Conservation (phyloP, 2,888 invertebrate species). For the Pterostichus niger region DNA sequence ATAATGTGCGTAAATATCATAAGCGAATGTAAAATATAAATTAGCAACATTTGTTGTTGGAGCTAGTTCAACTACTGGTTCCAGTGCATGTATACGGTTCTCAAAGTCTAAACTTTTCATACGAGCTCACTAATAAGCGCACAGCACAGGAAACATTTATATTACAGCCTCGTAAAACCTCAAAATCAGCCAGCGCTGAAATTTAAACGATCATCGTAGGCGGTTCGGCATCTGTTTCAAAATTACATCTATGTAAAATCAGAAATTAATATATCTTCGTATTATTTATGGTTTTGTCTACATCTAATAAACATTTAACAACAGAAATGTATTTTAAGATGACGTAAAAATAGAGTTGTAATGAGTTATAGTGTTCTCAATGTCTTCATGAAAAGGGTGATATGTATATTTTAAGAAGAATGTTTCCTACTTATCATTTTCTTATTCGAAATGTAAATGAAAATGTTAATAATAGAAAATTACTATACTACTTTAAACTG, state of each 20-base stretch:
- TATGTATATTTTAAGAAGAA: neutral
- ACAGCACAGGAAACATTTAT: slow-evolving; percentile 57
- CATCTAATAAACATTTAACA: slow-evolving; percentile 52
- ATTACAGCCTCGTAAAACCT: slow-evolving; percentile 60
- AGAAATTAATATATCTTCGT: slow-evolving; percentile 54
- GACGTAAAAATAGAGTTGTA: neutral
- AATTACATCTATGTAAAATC: slow-evolving; percentile 58
- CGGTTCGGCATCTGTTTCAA: slow-evolving; percentile 50
- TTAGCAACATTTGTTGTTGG: too few relatives aligned
- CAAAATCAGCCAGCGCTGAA: slow-evolving; percentile 48
- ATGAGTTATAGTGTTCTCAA: too few relatives aligned
- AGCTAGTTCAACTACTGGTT: neutral
- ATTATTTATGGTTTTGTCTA: slow-evolving; percentile 48
- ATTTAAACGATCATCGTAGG: slow-evolving; percentile 54
- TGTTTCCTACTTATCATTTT: neutral
- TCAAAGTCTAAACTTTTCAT: slow-evolving; percentile 16
- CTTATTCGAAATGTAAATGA: neutral
- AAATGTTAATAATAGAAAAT: too few relatives aligned
- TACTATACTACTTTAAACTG: too few relatives aligned
- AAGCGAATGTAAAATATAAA: too few relatives aligned
- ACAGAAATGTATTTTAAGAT: slow-evolving; percentile 17
- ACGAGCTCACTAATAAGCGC: slow-evolving; percentile 35
- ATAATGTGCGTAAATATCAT: too few relatives aligned
- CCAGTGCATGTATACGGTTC: neutral
- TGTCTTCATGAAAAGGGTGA: neutral